phyloP scores from a whole-genome alignment of 2,797 vertebrate genomes.

The Phalanger gymnotis region DNA sequence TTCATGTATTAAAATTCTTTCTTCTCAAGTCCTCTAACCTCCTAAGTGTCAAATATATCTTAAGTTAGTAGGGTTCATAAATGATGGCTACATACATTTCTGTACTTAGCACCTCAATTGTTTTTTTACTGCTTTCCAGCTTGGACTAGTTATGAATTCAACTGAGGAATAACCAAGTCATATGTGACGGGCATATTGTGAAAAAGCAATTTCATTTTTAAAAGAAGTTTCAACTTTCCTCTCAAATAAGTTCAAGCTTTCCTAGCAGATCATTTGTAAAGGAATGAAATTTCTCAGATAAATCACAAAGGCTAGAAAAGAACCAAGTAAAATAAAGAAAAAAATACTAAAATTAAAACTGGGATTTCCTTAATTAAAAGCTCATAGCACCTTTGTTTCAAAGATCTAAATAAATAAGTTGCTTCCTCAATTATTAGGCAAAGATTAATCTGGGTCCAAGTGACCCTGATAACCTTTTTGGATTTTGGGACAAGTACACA shows the following conservation, averaged over 20 bases:
- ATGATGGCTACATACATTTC: not conserved
- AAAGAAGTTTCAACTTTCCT: constrained; percentile 37
- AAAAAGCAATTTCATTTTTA: not conserved
- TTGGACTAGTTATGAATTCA: constrained; percentile 15
- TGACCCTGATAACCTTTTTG: not conserved
- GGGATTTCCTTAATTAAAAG: not conserved
- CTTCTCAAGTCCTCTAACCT: constrained; percentile 44
- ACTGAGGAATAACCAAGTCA: constrained; percentile 1
- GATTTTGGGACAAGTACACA: not conserved
- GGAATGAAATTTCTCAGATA: constrained; percentile 15
- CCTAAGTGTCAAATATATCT: constrained; percentile 4
- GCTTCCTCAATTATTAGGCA: not conserved
- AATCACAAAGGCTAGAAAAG: constrained; percentile 10
- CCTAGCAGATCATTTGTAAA: not conserved
- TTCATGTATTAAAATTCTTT: constrained; percentile 1
- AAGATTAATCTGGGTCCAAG: not conserved
- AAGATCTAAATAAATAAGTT: not conserved
- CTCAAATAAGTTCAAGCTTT: constrained; percentile 20
- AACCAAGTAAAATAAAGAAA: constrained; percentile 24
- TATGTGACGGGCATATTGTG: not conserved
- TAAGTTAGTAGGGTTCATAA: not conserved
- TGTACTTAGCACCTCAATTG: no score
- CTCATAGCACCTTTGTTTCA: not conserved
- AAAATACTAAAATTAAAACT: not conserved
- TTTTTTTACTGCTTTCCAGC: constrained; percentile 15